These are phyloP conservation scores for Nomada flava DNA, from an alignment of 2,888 invertebrate species.

Conservation along the genomic window DNA sequence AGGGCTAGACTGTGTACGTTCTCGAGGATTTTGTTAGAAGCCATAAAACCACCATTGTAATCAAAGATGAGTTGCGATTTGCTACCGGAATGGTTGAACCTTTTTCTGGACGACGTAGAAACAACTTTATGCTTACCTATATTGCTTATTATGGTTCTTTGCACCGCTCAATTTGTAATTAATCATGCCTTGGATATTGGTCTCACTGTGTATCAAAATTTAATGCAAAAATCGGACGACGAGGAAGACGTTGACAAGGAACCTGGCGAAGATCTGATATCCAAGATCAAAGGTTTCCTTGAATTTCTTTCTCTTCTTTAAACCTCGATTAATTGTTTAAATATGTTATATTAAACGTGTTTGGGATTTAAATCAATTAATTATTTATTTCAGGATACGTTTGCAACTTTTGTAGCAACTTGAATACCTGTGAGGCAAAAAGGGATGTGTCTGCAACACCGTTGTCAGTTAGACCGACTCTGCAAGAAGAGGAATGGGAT, in stretches of 20 bases:
- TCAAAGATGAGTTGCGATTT: slow-evolving; percentile 73
- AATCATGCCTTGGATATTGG: slow-evolving; percentile 73
- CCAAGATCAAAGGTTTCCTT: slow-evolving; percentile 58
- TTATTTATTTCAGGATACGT: slow-evolving; percentile 3
- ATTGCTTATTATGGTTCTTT: slow-evolving; percentile 76
- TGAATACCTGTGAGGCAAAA: background rate
- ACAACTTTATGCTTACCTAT: slow-evolving; percentile 78
- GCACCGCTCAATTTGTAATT: slow-evolving; percentile 78
- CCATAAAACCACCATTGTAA: background rate
- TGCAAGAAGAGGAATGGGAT: slow-evolving; percentile 68
- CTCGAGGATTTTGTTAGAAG: background rate
- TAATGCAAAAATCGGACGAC: slow-evolving; percentile 24
- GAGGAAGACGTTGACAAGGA: background rate
- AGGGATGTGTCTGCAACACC: background rate
- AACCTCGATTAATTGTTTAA: background rate
- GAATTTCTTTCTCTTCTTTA: background rate
- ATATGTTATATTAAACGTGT: background rate
- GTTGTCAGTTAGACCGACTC: background rate
- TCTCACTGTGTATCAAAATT: slow-evolving; percentile 50
- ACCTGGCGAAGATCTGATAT: slow-evolving; percentile 22
- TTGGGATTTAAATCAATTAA: background rate
- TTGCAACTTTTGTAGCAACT: background rate
- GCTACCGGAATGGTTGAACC: slow-evolving; percentile 75
- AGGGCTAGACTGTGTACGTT: background rate
- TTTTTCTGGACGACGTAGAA: slow-evolving; percentile 78